A percentile compares a stretch with the other conserved stretches of the same genome.
Conservation (phyloP, 2,113 vertebrate species). For the Cromileptes altivelis region DNA sequence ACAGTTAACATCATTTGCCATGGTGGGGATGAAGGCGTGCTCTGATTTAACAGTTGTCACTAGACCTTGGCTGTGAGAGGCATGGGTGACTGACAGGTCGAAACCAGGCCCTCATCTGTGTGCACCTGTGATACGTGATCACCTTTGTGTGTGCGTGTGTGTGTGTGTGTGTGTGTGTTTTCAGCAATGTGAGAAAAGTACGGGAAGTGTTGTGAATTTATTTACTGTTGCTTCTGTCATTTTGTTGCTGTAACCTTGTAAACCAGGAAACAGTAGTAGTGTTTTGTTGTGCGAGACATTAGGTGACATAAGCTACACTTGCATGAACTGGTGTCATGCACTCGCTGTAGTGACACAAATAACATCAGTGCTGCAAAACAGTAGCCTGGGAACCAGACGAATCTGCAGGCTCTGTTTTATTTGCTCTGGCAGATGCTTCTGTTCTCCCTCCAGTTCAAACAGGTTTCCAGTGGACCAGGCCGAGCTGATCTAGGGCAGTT, state of each 20-base stretch:
- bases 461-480: no score
- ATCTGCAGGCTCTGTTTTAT: no score
- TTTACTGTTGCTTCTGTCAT: background rate
- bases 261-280: conserved; percentile 1
- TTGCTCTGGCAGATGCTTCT: no score
- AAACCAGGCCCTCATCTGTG: conserved; percentile 24
- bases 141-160: background rate
- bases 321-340: background rate
- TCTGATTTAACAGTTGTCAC: conserved; percentile 82
- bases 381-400: no score
- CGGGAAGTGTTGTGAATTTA: background rate
- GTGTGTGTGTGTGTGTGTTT: background rate
- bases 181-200: background rate
- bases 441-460: no score
- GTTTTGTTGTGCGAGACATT: conserved; percentile 7
- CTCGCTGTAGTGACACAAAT: background rate
- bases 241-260: conserved; percentile 8
- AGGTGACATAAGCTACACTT: background rate
- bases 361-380: background rate
- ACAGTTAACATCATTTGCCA: conserved; percentile 76
- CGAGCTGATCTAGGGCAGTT: no score
- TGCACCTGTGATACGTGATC: background rate
- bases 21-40: conserved; percentile 60
- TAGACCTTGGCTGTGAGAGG: conserved; percentile 74
- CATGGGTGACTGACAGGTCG: conserved; percentile 79